Percentiles rank a stretch among this genome's conserved stretches.
phyloP scores from a whole-genome alignment of 1,140 invertebrate species.

The Drosophila pseudoobscura region DNA sequence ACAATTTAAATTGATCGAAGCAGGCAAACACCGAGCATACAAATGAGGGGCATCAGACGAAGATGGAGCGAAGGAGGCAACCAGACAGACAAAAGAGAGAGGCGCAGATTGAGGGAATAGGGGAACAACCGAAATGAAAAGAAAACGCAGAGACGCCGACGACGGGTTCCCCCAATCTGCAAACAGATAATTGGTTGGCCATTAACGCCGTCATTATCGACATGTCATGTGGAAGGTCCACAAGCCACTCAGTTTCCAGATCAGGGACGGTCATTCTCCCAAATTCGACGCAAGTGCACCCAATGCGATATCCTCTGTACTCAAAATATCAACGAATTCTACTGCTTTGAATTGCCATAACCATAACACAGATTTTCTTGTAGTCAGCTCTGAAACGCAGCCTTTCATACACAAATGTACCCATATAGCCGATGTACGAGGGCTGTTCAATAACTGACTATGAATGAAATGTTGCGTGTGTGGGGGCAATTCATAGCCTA shows the following conservation, averaged over 20 bases:
- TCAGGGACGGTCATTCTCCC: background rate
- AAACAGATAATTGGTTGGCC: conserved; percentile 28
- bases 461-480: too few species aligned
- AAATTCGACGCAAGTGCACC: too few species aligned
- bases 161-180: conserved; percentile 3
- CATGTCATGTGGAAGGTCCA: conserved; percentile 8
- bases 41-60: conserved; percentile 13
- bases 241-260: background rate
- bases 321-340: too few species aligned
- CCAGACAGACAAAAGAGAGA: too few species aligned
- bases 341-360: too few species aligned
- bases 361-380: too few species aligned
- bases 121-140: conserved; percentile 15
- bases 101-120: background rate
- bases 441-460: too few species aligned
- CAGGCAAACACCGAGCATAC: conserved; percentile 25
- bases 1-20: conserved; percentile 20
- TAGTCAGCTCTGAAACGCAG: too few species aligned
- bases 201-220: conserved; percentile 62
- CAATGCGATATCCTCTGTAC: too few species aligned
- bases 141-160: conserved; percentile 12
- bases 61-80: background rate
- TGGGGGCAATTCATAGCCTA: too few species aligned
- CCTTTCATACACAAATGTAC: too few species aligned
- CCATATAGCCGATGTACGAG: too few species aligned